Percentiles rank a stretch among this genome's conserved stretches.
These are phyloP conservation scores for Dione juno DNA, from an alignment of 2,888 invertebrate genomes.

Conservation along the genomic window DNA sequence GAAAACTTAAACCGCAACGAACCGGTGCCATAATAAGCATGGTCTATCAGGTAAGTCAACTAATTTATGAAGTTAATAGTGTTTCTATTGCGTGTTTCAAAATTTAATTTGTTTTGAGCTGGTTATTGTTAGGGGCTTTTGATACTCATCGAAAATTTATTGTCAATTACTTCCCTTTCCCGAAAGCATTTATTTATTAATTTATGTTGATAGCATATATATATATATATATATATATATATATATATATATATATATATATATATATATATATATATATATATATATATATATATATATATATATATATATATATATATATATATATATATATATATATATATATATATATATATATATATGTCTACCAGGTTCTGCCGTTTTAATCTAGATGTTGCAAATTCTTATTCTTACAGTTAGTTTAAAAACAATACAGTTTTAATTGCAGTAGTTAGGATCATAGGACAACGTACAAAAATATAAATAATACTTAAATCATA, in stretches of 20 bases:
- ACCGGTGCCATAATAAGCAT: conserved; percentile 60
- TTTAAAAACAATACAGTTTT: neutral
- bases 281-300: too few relatives aligned
- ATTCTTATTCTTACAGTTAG: neutral
- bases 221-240: too few relatives aligned
- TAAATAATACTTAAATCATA: too few relatives aligned
- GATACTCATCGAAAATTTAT: conserved; percentile 22
- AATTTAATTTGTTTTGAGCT: conserved; percentile 74
- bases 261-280: too few relatives aligned
- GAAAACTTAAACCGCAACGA: conserved; percentile 55
- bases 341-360: too few relatives aligned
- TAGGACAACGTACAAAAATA: too few relatives aligned
- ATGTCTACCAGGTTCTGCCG: too few relatives aligned
- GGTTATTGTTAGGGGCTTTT: conserved; percentile 60
- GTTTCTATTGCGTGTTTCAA: conserved; percentile 73
- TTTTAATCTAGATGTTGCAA: conserved; percentile 3
- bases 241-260: too few relatives aligned
- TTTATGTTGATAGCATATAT: too few relatives aligned
- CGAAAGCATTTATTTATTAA: conserved; percentile 13
- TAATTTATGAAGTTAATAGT: conserved; percentile 69
- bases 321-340: too few relatives aligned
- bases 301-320: too few relatives aligned
- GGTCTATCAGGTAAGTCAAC: conserved; percentile 65
- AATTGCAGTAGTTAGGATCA: too few relatives aligned
- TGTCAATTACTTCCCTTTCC: conserved; percentile 22